Percentiles rank a stretch among this genome's conserved stretches.
phyloP scores from a whole-genome alignment of 2,797 vertebrate genomes.

The Scleropages formosus region DNA sequence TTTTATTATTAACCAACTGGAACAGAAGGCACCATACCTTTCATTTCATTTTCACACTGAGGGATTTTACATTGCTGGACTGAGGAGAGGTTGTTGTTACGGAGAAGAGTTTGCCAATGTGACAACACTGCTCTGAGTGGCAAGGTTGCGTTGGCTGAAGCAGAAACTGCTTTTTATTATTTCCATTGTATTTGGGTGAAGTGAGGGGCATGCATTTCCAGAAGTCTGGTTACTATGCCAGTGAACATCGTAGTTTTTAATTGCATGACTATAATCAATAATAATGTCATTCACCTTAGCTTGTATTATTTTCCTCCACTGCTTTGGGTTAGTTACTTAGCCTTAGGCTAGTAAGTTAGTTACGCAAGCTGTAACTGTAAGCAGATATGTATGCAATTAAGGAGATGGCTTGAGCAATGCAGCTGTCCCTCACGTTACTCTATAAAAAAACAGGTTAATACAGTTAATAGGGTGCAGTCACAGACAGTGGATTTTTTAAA shows the following conservation, averaged over 20 bases:
- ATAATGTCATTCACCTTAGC: not conserved
- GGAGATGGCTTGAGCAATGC: not conserved
- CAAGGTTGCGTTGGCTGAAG: too few species aligned
- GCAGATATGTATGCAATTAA: not conserved
- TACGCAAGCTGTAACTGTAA: not conserved
- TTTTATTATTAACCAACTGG: too few species aligned
- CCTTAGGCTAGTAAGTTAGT: not conserved
- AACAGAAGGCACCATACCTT: too few species aligned
- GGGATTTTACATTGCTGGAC: too few species aligned
- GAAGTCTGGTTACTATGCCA: not conserved
- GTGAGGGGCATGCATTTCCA: not conserved
- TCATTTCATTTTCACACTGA: too few species aligned
- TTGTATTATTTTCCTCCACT: not conserved
- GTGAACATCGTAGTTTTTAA: not conserved
- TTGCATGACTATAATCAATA: not conserved
- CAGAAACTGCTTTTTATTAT: not conserved
- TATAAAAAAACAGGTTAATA: constrained; percentile 52
- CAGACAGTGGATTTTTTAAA: constrained; percentile 41
- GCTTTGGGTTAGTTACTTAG: not conserved
- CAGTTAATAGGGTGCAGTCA: constrained; percentile 58
- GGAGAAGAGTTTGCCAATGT: too few species aligned
- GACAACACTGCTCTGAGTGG: too few species aligned
- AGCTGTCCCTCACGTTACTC: constrained; percentile 52
- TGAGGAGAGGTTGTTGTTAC: too few species aligned
- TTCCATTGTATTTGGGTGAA: not conserved